Conservation (phyloP, 2,888 invertebrate genomes). For the Drosophila colorata region DNA sequence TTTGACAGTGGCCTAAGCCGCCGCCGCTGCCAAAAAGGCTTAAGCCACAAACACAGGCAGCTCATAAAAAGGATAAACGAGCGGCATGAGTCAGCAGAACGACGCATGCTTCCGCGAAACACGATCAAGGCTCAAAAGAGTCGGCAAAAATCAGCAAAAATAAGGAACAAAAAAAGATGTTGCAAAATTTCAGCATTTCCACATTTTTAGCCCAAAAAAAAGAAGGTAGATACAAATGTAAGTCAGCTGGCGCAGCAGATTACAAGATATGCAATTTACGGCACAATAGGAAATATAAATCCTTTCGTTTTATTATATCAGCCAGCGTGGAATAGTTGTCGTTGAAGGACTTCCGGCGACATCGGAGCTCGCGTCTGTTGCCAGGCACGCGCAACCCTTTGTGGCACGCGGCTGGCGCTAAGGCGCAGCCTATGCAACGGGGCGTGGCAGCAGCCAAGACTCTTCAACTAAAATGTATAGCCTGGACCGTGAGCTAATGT, state of each 20-base stretch:
- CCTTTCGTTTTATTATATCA: slow-evolving; percentile 78
- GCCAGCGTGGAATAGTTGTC: slow-evolving; percentile 26
- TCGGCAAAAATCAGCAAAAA: slow-evolving; percentile 29
- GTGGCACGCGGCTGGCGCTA: slow-evolving; percentile 53
- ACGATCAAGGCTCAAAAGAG: slow-evolving; percentile 47
- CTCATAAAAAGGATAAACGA: slow-evolving; percentile 76
- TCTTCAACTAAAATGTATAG: background rate
- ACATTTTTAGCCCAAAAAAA: slow-evolving; percentile 54
- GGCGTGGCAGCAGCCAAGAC: background rate
- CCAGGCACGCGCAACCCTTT: slow-evolving; percentile 63
- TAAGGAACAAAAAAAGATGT: slow-evolving; percentile 42
- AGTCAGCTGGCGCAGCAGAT: slow-evolving; percentile 70
- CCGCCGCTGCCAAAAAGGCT: slow-evolving; percentile 46
- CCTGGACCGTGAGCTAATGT: background rate
- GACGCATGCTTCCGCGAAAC: slow-evolving; percentile 73
- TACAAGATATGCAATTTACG: slow-evolving; percentile 69
- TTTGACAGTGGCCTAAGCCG: slow-evolving; percentile 71
- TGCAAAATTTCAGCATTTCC: slow-evolving; percentile 54
- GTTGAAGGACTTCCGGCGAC: slow-evolving; percentile 64
- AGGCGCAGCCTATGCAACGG: background rate
- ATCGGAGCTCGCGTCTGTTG: slow-evolving; percentile 30
- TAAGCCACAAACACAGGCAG: slow-evolving; percentile 56
- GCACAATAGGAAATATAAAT: slow-evolving; percentile 78
- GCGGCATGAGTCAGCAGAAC: slow-evolving; percentile 55
- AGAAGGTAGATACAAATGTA: slow-evolving; percentile 23